Evolutionary conservation across 2,888 invertebrate species (phyloP), one percentile per base, ranked within the genome.

Genomic region (Cheilosia vulpina): DNA sequence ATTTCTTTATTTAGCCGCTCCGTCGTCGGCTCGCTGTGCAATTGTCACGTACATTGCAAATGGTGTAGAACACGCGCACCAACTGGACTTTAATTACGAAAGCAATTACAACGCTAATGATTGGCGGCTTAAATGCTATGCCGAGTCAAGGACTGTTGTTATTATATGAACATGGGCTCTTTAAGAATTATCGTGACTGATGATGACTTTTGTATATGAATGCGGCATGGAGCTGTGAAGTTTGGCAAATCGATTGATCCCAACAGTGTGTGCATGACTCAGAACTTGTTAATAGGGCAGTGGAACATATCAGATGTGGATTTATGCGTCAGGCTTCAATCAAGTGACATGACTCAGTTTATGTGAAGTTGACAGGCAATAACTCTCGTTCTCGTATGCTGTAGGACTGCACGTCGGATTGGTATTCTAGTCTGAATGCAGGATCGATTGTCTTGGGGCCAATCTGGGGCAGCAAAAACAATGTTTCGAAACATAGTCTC

Each of bases 31-130:
- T n/a, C 21, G 41, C 13, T 50, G 31, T 84, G 75, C 71, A 77
- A 62, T 81, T 84, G 84, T 85, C 85, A 85, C 85, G 85, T 76
- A 62, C 41, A 65, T 19, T 81, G 81, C 81, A 71, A 85, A 77
- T 81, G 85, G 81, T 71, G 80, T 85, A 81, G 72, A 77, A 85
- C 85, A 85, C 81, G 75, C 81, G 62, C 76, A 68, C 55, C 81
- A 76, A 81, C 76, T 85, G 80, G 55, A 71, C 81, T 85, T 76
- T 85, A 85, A 85, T 85, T 85, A 81, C 76, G 65, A 71, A 72
- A 62, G 85, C 81, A 85, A 81, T 81, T 85, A 85, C 81, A 81
- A 57, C 57, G 45, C 55, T 62, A 77, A 77, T 81, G 75, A 85
- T 81, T 85, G 85, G 81, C 80, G 85, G 76, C 31, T 66, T 50